Percentiles rank a stretch among this genome's conserved stretches.
Conservation (phyloP, 1,140 invertebrate genomes). For the Latrodectus geometricus region DNA sequence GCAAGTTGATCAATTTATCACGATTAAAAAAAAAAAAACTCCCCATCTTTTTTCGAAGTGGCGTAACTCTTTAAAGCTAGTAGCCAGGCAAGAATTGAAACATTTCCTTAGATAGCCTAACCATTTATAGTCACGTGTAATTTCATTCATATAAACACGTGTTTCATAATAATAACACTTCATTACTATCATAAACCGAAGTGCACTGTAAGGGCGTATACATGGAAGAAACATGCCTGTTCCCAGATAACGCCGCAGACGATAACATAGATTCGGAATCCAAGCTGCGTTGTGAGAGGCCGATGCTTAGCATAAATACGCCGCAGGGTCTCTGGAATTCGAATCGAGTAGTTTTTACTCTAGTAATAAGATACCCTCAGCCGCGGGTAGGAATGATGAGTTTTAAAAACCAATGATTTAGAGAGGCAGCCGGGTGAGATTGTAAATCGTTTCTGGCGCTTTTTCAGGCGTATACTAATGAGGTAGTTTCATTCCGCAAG, state of each 20-base stretch:
- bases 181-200: neutral
- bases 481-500: conserved; percentile 13
- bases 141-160: neutral
- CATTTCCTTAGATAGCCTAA: neutral
- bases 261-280: no score
- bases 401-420: conserved; percentile 50
- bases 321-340: neutral
- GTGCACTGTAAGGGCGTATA: neutral
- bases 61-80: no score
- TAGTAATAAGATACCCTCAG: conserved; percentile 31
- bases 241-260: no score
- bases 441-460: conserved; percentile 60
- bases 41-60: no score
- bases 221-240: no score
- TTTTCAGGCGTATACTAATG: conserved; percentile 56
- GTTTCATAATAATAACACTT: neutral
- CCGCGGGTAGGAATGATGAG: conserved; percentile 44
- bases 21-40: no score
- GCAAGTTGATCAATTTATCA: no score
- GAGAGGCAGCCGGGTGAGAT: conserved; percentile 32
- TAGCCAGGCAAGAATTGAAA: no score
- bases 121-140: neutral
- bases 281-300: no score
- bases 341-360: conserved; percentile 3
- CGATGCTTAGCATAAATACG: neutral